Evolutionary conservation across 2,797 vertebrate genomes (phyloP), one percentile per base, ranked within the genome.

Genomic region (Synaphobranchus kaupii): DNA sequence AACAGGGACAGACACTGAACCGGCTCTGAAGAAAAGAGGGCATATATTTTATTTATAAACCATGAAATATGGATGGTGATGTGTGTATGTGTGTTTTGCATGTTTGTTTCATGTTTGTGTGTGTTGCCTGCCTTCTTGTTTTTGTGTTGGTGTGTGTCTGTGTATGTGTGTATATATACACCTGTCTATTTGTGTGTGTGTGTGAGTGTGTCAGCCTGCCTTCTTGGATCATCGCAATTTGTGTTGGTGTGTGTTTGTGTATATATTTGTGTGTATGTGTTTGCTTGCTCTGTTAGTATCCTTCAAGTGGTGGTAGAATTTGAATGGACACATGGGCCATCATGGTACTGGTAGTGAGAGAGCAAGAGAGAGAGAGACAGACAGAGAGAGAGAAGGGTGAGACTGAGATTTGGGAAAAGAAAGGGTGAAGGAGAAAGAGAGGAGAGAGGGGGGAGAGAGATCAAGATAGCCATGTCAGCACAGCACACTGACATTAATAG

Each of bases 401-500:
- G 60, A 54, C 31, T 81, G 25, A 60, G 48, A 78, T 25, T n/a
- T 7, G 22, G 56, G 17, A 50, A 47, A 17, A 81, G 52, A 71
- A n/a, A 48, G 82, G 20, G 83, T 13, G 83, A 66, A 25, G 9
- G 68, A 50, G 28, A 80, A n/a, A 17, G 68, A 50, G 31, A 73
- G 1, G 58, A 13, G 83, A 66, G 22, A 44, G 48, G 48, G 76
- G 88, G 39, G 68, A 83, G 34, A 68, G 34, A 0, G 48, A 81
- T 86, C 63, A 88, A 87, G 86, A 80, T 44, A 80, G 39, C 39
- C 39, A 22, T 80, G 76, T 80, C 44, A 80, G 39, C 9, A 80
- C 22, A 25, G 76, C 9, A 25, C 56, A 25, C 13, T 54, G 80
- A 92, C 92, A 91, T 1, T 48, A 47, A 25, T 91, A 54, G n/a